A percentile compares a stretch with the other conserved stretches of the same genome.
phyloP scores from a whole-genome alignment of 2,113 vertebrate species.

The Notothenia coriiceps region DNA sequence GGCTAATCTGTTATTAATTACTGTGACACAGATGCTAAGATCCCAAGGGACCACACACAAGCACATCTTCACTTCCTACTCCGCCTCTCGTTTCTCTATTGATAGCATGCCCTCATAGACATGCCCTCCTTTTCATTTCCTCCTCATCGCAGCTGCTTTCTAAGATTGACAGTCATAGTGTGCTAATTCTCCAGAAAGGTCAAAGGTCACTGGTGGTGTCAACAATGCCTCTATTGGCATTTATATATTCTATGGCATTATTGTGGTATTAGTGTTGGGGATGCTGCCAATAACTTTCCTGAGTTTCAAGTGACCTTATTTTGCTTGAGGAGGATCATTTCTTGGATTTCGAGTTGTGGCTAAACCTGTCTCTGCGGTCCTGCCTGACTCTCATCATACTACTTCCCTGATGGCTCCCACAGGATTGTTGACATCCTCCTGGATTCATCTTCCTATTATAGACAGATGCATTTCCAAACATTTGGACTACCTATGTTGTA shows the following conservation, averaged over 20 bases:
- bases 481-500: too few relatives aligned
- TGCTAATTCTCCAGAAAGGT: conserved; percentile 21
- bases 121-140: conserved; percentile 33
- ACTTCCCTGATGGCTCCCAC: too few relatives aligned
- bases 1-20: conserved; percentile 69
- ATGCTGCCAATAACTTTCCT: not conserved
- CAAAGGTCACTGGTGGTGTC: conserved; percentile 31
- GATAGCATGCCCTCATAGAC: conserved; percentile 1
- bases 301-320: not conserved
- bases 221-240: not conserved
- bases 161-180: conserved; percentile 6
- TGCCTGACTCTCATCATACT: too few relatives aligned
- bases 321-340: not conserved
- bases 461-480: too few relatives aligned
- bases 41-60: conserved; percentile 52
- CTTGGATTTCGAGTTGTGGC: too few relatives aligned
- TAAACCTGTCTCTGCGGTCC: too few relatives aligned
- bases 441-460: too few relatives aligned
- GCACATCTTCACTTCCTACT: conserved; percentile 4
- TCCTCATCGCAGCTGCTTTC: conserved; percentile 14
- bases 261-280: not conserved
- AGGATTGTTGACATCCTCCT: too few relatives aligned
- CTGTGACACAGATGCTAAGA: conserved; percentile 48
- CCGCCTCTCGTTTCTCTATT: conserved; percentile 1
- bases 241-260: conserved; percentile 3